Base-by-base conservation (phyloP, 2,888 invertebrate genomes). In the Papilio elwesi region DNA sequence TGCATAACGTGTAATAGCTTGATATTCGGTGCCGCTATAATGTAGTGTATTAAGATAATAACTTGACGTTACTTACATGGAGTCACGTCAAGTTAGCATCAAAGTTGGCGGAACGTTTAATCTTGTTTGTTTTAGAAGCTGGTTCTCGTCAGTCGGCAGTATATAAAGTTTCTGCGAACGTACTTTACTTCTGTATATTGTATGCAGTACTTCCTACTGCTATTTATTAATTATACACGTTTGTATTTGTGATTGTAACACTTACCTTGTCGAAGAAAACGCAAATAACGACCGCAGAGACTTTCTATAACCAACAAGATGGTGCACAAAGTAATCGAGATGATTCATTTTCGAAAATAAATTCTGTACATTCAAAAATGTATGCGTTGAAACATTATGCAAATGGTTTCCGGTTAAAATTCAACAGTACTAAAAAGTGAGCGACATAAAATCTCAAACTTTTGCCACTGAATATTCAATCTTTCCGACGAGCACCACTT, bases 371-470 rank as follows among this genome's bases (percentile, higher is more conserved):
- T 62, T n/a, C 43, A 43, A 15, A 11, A 10, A 43, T 62, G 43
- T 43, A 6, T 62, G 43, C 59, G 38, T 62, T 43, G 15, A 62
- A 43, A 62, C 59, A 62, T 62, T 62, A 62, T 62, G 59, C 43
- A 62, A 62, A 62, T 62, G n/a, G 59, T 62, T 9, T 43, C 43
- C 43, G 10, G 43, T 62, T 62, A 62, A 62, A 62, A 62, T 62
- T 62, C 59, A 62, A 62, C 59, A 62, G 59, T 43, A 62, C 59
- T n/a, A 62, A 62, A 62, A 62, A 62, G 59, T 62, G 38, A 38
- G 9, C 38, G n/a, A 62, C 59, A 43, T n/a, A 62, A 62, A 62
- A 62, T 43, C 59, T 62, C 59, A 62, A 62, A 62, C 43, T 62
- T 62, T 62, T 10, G 15, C 43, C 43, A 38, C 43, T 62, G 59